Evolutionary conservation across 1,140 invertebrate genomes (phyloP), one percentile per base, ranked within the genome.

Genomic region (Gryon sp.): DNA sequence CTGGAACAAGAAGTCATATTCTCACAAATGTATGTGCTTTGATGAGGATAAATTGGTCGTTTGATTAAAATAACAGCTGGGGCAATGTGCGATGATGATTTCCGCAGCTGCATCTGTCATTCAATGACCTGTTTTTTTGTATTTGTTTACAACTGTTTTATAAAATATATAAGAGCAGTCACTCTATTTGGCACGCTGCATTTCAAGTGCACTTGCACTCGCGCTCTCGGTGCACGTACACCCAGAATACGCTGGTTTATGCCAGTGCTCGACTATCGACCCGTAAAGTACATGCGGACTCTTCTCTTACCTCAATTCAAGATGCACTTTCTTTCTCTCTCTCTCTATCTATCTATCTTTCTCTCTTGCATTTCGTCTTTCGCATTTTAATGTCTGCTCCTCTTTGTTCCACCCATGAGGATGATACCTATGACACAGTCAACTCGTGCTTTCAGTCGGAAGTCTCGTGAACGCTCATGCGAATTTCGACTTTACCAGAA

Each of bases 231-330:
- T 45, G 20, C 41, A 26, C 9, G 22, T 65, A 59, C 59, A 73
- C 69, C 59, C 38, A 8, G 28, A 12, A 12, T 24, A 43, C 46
- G 30, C 24, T 57, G 50, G 57, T 72, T 72, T 57, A 57, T 63
- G 68, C 60, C 68, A 72, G 68, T 73, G 59, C 69, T 73, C 69
- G 69, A 73, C 59, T 73, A 72, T 72, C 68, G 68, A 72, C 68
- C 68, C 57, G 68, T 46, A 20, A 45, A 46, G 55, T 62, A 45
- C 55, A 70, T 53, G 46, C 55, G 55, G 45, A 72, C 66, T 46
- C 53, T 72, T 69, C 66, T 72, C 55, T 72, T 48, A 36, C 53
- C 55, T 59, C 53, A 45, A 70, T 69, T 30, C 65, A 30, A 53
- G 28, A 38, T 3, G 8, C 48, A 16, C 4, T n/a, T 4, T 48